Evolutionary conservation across 2,888 invertebrate genomes (phyloP).

Genomic region (Papilio elwesi): DNA sequence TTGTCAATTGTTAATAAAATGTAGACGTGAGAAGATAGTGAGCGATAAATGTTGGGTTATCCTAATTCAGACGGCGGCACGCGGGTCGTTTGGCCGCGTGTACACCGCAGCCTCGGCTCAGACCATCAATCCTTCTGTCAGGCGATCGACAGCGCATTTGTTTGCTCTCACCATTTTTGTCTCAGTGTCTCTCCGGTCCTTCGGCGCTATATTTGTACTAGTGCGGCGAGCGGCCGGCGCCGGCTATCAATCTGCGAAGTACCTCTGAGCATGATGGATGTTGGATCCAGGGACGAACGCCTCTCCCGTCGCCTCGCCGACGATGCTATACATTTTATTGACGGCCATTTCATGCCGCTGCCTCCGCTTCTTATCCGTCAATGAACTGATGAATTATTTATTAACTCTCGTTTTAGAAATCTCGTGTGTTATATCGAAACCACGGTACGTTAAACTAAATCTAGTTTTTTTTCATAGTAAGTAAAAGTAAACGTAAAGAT

Average conservation of each 20-base stretch:
- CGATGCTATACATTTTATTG: slow-evolving; percentile 68
- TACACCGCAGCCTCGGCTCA: slow-evolving; percentile 45
- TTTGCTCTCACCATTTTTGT: slow-evolving; percentile 81
- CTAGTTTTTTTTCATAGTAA: too few relatives aligned
- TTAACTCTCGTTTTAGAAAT: slow-evolving; percentile 52
- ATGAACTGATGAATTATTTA: slow-evolving; percentile 73
- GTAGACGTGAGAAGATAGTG: background rate
- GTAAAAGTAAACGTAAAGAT: too few relatives aligned
- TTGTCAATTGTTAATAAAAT: background rate
- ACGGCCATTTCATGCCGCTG: slow-evolving; percentile 46
- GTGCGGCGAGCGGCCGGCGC: slow-evolving; percentile 59
- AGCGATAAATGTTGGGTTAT: slow-evolving; percentile 28
- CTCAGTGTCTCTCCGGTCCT: slow-evolving; percentile 66
- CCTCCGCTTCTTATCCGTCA: slow-evolving; percentile 58
- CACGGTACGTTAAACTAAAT: background rate
- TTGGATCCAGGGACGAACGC: slow-evolving; percentile 54
- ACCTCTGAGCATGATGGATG: slow-evolving; percentile 78
- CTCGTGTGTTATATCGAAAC: slow-evolving; percentile 20
- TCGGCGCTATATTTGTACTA: slow-evolving; percentile 58
- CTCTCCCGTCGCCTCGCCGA: slow-evolving; percentile 54
- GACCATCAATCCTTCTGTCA: slow-evolving; percentile 82
- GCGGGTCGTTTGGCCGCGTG: slow-evolving; percentile 28
- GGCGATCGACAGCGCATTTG: slow-evolving; percentile 80
- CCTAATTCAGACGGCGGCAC: slow-evolving; percentile 27
- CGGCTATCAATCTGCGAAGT: slow-evolving; percentile 76